These are phyloP conservation scores for Trinorchestia longiramus DNA, from an alignment of 1,140 invertebrate genomes.

Conservation along the genomic window DNA sequence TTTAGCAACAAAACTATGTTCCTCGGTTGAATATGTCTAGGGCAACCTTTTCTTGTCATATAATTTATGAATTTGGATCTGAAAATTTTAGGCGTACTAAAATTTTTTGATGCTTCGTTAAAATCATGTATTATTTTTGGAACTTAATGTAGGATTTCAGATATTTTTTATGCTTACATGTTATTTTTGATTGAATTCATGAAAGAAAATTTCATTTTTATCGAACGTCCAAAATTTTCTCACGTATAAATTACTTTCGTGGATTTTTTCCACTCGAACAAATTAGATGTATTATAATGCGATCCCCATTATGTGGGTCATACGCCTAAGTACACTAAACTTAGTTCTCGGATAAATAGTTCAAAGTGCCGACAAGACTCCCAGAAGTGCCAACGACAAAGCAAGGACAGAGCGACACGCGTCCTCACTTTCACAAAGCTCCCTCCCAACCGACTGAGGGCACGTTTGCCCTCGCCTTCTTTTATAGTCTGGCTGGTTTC, in stretches of 20 bases:
- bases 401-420: neutral
- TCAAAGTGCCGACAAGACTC: neutral
- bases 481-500: neutral
- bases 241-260: neutral
- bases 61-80: neutral
- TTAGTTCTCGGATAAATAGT: neutral
- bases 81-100: neutral
- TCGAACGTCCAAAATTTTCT: neutral
- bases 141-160: neutral
- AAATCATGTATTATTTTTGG: neutral
- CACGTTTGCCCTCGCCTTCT: neutral
- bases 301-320: neutral
- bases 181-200: neutral
- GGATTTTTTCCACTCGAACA: neutral
- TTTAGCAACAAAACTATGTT: neutral
- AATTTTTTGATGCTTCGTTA: neutral
- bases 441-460: slow-evolving; percentile 10
- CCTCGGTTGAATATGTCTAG: neutral
- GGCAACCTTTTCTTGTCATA: neutral
- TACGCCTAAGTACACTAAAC: neutral
- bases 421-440: neutral
- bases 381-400: neutral
- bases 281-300: neutral
- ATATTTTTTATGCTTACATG: neutral
- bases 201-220: neutral